Conservation (phyloP, 2,888 invertebrate species). For the Oegoconia quadripuncta region DNA sequence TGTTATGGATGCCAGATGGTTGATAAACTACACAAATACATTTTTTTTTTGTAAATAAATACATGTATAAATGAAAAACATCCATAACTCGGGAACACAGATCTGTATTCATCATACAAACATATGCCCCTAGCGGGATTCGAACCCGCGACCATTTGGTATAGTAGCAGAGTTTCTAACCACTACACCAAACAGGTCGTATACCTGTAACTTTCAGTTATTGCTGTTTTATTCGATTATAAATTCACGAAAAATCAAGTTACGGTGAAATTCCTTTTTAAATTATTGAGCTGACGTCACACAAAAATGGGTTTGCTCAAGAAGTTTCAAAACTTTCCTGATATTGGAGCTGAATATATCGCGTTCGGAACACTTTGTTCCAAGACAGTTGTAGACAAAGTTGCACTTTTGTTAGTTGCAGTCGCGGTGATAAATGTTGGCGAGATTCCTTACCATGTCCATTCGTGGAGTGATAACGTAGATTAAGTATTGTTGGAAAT, state of each 20-base stretch:
- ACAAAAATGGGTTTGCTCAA: slow-evolving; percentile 45
- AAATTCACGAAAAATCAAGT: neutral
- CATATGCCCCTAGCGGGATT: too few species aligned
- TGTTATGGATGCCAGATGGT: too few species aligned
- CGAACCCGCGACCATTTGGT: too few species aligned
- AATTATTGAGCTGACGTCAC: slow-evolving; percentile 51
- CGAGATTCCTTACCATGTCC: slow-evolving; percentile 43
- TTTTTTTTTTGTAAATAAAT: too few species aligned
- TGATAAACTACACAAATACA: too few species aligned
- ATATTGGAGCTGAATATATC: slow-evolving; percentile 55
- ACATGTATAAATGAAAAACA: too few species aligned
- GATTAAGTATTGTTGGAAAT: slow-evolving; percentile 27
- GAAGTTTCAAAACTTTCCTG: slow-evolving; percentile 56
- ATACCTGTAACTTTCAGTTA: too few species aligned
- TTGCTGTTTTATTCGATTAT: too few species aligned
- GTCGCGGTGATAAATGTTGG: slow-evolving; percentile 54
- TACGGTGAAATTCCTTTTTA: slow-evolving; percentile 31
- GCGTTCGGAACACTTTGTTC: slow-evolving; percentile 45
- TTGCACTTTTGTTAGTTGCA: slow-evolving; percentile 46
- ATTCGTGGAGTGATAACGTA: slow-evolving; percentile 44
- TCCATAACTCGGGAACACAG: too few species aligned
- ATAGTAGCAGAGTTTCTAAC: too few species aligned
- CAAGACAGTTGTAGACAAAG: slow-evolving; percentile 55
- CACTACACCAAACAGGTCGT: too few species aligned
- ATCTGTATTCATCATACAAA: too few species aligned